Evolutionary conservation across 1,140 invertebrate species (phyloP).

Genomic region (Papilio polyxenes): DNA sequence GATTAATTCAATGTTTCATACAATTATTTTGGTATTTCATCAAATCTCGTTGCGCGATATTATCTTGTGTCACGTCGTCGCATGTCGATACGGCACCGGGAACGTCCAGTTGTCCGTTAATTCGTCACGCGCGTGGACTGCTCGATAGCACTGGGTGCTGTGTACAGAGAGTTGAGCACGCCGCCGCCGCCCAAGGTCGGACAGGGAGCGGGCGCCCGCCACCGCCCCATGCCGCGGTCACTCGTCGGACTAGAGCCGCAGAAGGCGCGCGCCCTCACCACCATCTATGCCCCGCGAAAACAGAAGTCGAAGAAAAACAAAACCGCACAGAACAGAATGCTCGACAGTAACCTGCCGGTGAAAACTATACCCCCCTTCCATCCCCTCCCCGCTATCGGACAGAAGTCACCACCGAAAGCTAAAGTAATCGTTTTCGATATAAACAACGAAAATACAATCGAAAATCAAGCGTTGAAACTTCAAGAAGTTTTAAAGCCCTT

Average conservation of each 20-base stretch:
- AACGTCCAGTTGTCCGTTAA: conserved; percentile 37
- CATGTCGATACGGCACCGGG: conserved; percentile 40
- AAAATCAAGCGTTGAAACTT: conserved; percentile 58
- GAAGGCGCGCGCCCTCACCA: conserved; percentile 74
- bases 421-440: conserved; percentile 73
- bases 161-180: conserved; percentile 45
- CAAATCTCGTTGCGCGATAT: conserved; percentile 27
- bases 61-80: conserved; percentile 37
- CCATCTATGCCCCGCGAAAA: conserved; percentile 74
- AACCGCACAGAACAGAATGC: conserved; percentile 71
- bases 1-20: not conserved
- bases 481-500: conserved; percentile 68
- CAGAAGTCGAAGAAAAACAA: conserved; percentile 62
- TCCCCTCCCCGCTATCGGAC: conserved; percentile 76
- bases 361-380: conserved; percentile 75
- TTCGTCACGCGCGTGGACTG: conserved; percentile 51
- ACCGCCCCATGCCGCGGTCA: conserved; percentile 69
- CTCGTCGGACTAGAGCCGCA: conserved; percentile 67
- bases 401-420: conserved; percentile 60
- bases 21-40: not conserved
- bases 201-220: conserved; percentile 57
- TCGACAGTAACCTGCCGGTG: conserved; percentile 66
- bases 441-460: conserved; percentile 51
- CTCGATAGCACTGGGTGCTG: conserved; percentile 49
- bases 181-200: conserved; percentile 62